Evolutionary conservation across 1,140 invertebrate genomes (phyloP).

Genomic region (Melanaphis sacchari): DNA sequence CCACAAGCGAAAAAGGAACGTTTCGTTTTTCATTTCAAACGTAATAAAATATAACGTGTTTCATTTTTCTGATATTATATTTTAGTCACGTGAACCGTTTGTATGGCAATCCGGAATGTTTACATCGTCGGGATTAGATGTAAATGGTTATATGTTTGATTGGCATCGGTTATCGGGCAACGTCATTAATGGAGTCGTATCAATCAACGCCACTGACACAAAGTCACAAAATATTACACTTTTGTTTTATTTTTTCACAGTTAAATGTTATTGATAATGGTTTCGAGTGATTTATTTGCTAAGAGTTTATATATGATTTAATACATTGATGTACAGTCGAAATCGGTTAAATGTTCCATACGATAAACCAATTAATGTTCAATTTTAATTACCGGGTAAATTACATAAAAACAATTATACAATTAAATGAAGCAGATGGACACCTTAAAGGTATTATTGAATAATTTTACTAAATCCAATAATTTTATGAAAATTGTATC

Average conservation of each 20-base stretch:
- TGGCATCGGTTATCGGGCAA: neutral
- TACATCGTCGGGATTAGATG: neutral
- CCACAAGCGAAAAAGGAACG: neutral
- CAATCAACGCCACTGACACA: neutral
- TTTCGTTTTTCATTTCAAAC: slow-evolving; percentile 18
- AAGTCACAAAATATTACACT: neutral
- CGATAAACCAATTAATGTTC: neutral
- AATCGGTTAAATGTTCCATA: neutral
- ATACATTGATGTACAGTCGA: neutral
- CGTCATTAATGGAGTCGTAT: neutral
- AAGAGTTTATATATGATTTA: neutral
- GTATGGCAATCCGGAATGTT: neutral
- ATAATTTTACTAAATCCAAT: neutral
- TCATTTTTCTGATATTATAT: neutral
- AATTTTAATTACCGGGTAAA: neutral
- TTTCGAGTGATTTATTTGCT: neutral
- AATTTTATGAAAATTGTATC: neutral
- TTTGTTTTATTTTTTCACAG: neutral
- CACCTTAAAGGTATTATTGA: neutral
- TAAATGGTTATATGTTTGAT: neutral
- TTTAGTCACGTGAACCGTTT: neutral
- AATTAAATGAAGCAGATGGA: neutral
- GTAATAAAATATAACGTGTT: neutral
- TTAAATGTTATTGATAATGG: neutral
- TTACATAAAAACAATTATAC: neutral